phyloP scores from a whole-genome alignment of 2,797 vertebrate genomes.

The Scolopax rusticola region DNA sequence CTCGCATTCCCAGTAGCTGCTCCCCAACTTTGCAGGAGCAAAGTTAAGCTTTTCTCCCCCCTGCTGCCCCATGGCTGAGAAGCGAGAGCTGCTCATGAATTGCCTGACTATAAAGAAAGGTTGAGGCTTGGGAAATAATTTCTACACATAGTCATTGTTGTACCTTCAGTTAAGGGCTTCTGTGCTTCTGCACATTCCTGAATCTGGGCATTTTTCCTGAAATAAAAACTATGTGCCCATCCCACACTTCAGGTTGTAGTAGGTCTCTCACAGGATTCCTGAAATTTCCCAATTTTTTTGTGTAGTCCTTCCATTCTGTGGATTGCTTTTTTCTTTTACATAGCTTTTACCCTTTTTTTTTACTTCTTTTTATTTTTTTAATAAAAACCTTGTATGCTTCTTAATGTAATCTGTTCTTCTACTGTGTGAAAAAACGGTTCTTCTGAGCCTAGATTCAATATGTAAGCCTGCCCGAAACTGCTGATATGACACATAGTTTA shows the following conservation, averaged over 20 bases:
- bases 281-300: neutral
- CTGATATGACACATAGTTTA: conserved; percentile 44
- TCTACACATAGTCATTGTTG: neutral
- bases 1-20: neutral
- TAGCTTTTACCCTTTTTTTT: neutral
- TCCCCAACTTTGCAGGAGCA: neutral
- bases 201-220: neutral
- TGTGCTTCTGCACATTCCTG: neutral
- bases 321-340: neutral
- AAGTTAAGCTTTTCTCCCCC: neutral
- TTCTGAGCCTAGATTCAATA: conserved; percentile 34
- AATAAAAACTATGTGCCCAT: neutral
- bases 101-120: neutral
- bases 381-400: neutral
- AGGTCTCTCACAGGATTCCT: neutral
- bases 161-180: neutral
- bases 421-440: neutral
- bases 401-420: neutral
- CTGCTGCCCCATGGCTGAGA: neutral
- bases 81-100: neutral
- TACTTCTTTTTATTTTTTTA: neutral
- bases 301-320: neutral
- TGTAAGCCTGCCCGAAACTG: conserved; percentile 1
- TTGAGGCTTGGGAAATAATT: neutral
- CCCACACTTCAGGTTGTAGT: neutral